A percentile compares a stretch with the other conserved stretches of the same genome.
These are phyloP conservation scores for Leptodactylus fuscus DNA, from an alignment of 2,113 vertebrate species.

Conservation along the genomic window DNA sequence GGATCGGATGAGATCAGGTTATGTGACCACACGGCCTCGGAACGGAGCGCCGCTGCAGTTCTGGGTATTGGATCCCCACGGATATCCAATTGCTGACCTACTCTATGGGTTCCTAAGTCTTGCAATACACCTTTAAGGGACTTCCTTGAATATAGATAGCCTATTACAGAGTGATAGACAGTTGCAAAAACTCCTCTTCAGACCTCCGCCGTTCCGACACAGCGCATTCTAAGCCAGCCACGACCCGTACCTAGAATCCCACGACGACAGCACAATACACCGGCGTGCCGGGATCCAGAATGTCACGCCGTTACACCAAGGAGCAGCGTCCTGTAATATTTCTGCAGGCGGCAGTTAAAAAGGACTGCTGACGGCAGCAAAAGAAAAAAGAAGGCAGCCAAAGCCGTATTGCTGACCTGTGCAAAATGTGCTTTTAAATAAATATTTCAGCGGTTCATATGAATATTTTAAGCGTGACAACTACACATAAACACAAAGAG, in stretches of 20 bases:
- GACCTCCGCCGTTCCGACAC: too few species aligned
- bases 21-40: too few species aligned
- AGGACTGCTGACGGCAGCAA: constrained; percentile 75
- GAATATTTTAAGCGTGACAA: constrained; percentile 99
- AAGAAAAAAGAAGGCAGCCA: constrained; percentile 63
- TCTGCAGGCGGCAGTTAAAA: constrained; percentile 68
- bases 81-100: too few species aligned
- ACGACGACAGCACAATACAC: too few species aligned
- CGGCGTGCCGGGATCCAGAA: constrained; percentile 29
- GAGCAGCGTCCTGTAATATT: constrained; percentile 65
- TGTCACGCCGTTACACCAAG: neutral
- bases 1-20: too few species aligned
- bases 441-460: constrained; percentile 98
- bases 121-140: too few species aligned
- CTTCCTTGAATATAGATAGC: constrained; percentile 58
- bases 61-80: too few species aligned
- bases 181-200: constrained; percentile 62
- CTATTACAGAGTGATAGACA: constrained; percentile 65
- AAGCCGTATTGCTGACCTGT: constrained; percentile 76
- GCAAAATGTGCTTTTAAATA: constrained; percentile 86
- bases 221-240: constrained; percentile 62
- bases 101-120: neutral
- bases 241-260: constrained; percentile 46
- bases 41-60: too few species aligned
- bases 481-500: constrained; percentile 98